Conservation (phyloP, 1,140 invertebrate species). For the Sipha flava region DNA sequence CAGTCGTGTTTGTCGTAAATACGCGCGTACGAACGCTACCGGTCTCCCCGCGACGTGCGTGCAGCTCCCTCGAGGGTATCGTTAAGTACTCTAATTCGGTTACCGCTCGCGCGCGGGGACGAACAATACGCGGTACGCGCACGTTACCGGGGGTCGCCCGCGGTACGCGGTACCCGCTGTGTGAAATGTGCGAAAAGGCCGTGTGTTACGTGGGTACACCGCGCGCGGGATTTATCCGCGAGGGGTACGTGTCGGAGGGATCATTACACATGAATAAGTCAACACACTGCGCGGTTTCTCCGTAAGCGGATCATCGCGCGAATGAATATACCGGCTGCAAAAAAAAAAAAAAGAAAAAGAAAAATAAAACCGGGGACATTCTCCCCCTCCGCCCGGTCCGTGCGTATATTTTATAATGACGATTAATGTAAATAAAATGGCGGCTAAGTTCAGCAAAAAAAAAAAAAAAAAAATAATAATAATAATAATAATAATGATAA, state of each 20-base stretch:
- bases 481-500: too few relatives aligned
- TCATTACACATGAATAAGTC: conserved; percentile 31
- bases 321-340: neutral
- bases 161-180: neutral
- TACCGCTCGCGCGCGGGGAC: neutral
- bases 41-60: neutral
- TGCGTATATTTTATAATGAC: too few relatives aligned
- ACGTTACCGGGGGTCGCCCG: neutral
- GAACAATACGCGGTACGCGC: neutral
- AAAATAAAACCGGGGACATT: neutral
- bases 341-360: conserved; percentile 12
- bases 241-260: neutral
- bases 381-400: neutral
- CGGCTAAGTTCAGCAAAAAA: conserved; percentile 26
- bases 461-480: too few relatives aligned
- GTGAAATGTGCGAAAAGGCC: conserved; percentile 6
- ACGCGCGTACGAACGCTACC: neutral
- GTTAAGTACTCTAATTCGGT: conserved; percentile 32
- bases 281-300: neutral
- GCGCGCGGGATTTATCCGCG: neutral
- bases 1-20: neutral
- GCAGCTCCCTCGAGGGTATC: neutral
- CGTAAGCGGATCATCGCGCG: conserved; percentile 21
- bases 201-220: neutral
- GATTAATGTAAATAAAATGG: conserved; percentile 26